Evolutionary conservation across 2,888 invertebrate species (phyloP).

Genomic region (Penaeus monodon): DNA sequence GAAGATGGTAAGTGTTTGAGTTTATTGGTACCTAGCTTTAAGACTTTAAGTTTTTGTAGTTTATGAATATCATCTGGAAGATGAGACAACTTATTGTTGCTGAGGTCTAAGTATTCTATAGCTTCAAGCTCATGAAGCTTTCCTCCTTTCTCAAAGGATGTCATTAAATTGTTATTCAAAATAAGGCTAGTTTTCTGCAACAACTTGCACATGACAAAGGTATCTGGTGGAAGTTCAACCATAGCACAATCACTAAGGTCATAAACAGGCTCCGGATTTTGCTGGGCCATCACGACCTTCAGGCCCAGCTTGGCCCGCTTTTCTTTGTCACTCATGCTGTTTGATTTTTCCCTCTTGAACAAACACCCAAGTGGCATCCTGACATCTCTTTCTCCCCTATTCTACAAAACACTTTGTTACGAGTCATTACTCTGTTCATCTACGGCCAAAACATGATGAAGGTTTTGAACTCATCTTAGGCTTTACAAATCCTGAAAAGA

Average conservation of each 20-base stretch:
- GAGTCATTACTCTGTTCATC: slow-evolving; percentile 42
- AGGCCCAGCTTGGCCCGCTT: slow-evolving; percentile 51
- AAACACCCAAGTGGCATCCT: slow-evolving; percentile 62
- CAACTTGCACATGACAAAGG: slow-evolving; percentile 61
- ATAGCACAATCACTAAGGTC: slow-evolving; percentile 59
- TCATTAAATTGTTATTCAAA: slow-evolving; percentile 52
- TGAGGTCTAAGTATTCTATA: slow-evolving; percentile 55
- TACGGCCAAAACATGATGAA: slow-evolving; percentile 17
- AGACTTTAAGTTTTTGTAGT: slow-evolving; percentile 46
- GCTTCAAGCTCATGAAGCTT: slow-evolving; percentile 47
- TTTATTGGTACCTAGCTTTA: slow-evolving; percentile 53
- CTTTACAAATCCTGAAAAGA: background rate
- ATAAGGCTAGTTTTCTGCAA: slow-evolving; percentile 57
- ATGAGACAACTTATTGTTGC: slow-evolving; percentile 50
- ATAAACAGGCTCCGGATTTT: slow-evolving; percentile 62
- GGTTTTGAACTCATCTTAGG: background rate
- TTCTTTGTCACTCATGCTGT: slow-evolving; percentile 46
- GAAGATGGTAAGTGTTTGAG: slow-evolving; percentile 57
- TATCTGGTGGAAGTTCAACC: slow-evolving; percentile 57
- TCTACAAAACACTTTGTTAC: slow-evolving; percentile 11
- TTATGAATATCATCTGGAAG: slow-evolving; percentile 48
- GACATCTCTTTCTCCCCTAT: slow-evolving; percentile 48
- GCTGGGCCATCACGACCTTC: slow-evolving; percentile 63
- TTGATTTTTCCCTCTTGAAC: slow-evolving; percentile 55
- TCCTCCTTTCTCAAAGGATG: slow-evolving; percentile 62